Evolutionary conservation across 2,113 vertebrate species (phyloP).

Genomic region (Chlorodrepanis virens): DNA sequence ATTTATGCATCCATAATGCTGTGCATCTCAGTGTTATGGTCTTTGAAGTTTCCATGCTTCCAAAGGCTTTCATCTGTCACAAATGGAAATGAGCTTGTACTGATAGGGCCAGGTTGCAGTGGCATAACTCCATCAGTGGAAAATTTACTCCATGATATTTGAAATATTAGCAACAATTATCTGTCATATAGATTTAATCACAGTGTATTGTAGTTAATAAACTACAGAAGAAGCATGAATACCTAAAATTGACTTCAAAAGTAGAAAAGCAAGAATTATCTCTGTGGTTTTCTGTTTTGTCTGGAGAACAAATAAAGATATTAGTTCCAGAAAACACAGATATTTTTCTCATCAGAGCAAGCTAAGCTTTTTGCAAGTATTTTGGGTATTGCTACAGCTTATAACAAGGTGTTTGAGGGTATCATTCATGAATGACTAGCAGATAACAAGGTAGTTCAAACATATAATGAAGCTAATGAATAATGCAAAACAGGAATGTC

Average conservation of each 20-base stretch:
- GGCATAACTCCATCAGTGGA: background rate
- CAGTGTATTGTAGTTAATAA: background rate
- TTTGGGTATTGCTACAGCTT: background rate
- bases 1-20: slow-evolving; percentile 33
- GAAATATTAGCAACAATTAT: background rate
- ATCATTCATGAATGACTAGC: background rate
- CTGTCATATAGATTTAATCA: background rate
- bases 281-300: background rate
- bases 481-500: background rate
- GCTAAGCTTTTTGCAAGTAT: background rate
- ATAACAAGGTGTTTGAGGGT: background rate
- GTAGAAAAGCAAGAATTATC: background rate
- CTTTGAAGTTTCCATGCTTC: slow-evolving; percentile 50
- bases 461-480: background rate
- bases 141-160: background rate
- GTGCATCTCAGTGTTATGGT: background rate
- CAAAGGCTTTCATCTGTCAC: slow-evolving; percentile 17
- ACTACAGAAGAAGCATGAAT: background rate
- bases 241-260: background rate
- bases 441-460: background rate
- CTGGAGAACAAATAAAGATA: background rate
- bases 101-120: background rate
- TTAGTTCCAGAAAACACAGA: background rate
- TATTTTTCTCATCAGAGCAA: background rate
- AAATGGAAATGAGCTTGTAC: slow-evolving; percentile 12